Percentiles rank a stretch among this genome's conserved stretches.
Evolutionary conservation across 2,888 invertebrate species (phyloP).

Genomic region (Drosophila percnosoma): DNA sequence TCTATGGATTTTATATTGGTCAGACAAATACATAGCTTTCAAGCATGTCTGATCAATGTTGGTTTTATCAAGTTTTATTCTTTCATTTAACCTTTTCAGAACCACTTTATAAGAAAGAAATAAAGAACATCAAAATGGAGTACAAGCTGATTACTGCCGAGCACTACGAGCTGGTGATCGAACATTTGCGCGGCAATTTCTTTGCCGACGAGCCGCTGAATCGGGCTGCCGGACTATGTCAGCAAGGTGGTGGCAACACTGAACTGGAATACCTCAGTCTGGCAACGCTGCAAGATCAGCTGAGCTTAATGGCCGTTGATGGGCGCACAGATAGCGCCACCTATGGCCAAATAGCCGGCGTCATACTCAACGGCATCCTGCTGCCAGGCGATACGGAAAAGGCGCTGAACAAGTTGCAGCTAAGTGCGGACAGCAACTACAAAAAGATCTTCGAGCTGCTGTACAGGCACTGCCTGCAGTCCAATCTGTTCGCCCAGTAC

Average conservation of each 20-base stretch:
- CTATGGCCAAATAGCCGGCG: slow-evolving; percentile 90
- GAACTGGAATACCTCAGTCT: slow-evolving; percentile 90
- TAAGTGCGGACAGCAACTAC: slow-evolving; percentile 89
- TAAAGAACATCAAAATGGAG: slow-evolving; percentile 70
- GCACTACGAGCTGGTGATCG: slow-evolving; percentile 87
- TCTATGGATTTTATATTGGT: background rate
- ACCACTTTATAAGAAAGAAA: background rate
- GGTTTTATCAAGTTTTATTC: background rate
- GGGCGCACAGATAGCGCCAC: slow-evolving; percentile 67
- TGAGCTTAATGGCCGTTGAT: slow-evolving; percentile 89
- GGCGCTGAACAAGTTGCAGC: slow-evolving; percentile 88
- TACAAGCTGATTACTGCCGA: slow-evolving; percentile 81
- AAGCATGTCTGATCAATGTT: background rate
- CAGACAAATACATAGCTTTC: background rate
- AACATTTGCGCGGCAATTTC: slow-evolving; percentile 90
- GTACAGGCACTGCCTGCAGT: slow-evolving; percentile 89
- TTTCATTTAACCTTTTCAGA: background rate
- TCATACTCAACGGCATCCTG: slow-evolving; percentile 91
- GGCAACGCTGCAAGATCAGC: slow-evolving; percentile 90
- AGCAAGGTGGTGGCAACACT: slow-evolving; percentile 88
- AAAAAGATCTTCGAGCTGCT: slow-evolving; percentile 92
- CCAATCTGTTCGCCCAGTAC: slow-evolving; percentile 89
- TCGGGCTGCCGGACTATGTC: slow-evolving; percentile 90
- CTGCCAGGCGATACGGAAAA: slow-evolving; percentile 90
- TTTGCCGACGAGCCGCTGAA: slow-evolving; percentile 94